Evolutionary conservation across 2,797 vertebrate species (phyloP).

Genomic region (Pantherophis alleghaniensis): DNA sequence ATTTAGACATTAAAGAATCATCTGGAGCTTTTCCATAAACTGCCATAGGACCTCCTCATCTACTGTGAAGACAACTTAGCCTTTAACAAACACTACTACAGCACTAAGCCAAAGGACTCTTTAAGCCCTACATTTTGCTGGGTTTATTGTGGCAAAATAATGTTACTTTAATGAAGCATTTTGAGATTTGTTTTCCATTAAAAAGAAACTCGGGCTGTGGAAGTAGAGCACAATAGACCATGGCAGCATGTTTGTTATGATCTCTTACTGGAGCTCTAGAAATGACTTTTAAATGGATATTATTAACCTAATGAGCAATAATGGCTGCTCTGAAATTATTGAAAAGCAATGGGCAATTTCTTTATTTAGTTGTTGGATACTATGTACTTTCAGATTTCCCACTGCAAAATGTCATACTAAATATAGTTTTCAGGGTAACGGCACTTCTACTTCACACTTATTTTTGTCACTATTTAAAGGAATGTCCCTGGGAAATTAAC

Average conservation of each 20-base stretch:
- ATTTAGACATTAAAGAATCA: constrained; percentile 24
- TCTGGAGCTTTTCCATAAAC: constrained; percentile 21
- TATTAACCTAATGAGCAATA: constrained; percentile 39
- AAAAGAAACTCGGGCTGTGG: constrained; percentile 23
- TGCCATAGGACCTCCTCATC: constrained; percentile 18
- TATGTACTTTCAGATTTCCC: neutral
- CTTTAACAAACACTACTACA: constrained; percentile 9
- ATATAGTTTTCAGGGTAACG: constrained; percentile 19
- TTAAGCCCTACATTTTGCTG: constrained; percentile 46
- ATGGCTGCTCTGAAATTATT: constrained; percentile 37
- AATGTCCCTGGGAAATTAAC: neutral
- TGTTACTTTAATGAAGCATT: constrained; percentile 34
- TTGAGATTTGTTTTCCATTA: constrained; percentile 37
- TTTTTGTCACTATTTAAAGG: neutral
- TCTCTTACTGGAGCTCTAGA: constrained; percentile 30
- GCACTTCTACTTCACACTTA: neutral
- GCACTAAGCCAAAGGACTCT: neutral
- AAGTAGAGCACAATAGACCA: constrained; percentile 27
- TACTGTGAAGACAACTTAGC: constrained; percentile 22
- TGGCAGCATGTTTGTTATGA: constrained; percentile 23
- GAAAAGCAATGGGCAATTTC: constrained; percentile 31
- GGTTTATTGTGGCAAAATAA: constrained; percentile 44
- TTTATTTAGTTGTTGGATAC: constrained; percentile 1
- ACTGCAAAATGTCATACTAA: neutral
- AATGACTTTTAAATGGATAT: constrained; percentile 41